Evolutionary conservation across 2,113 vertebrate species (phyloP).

Genomic region (Salvator merianae): DNA sequence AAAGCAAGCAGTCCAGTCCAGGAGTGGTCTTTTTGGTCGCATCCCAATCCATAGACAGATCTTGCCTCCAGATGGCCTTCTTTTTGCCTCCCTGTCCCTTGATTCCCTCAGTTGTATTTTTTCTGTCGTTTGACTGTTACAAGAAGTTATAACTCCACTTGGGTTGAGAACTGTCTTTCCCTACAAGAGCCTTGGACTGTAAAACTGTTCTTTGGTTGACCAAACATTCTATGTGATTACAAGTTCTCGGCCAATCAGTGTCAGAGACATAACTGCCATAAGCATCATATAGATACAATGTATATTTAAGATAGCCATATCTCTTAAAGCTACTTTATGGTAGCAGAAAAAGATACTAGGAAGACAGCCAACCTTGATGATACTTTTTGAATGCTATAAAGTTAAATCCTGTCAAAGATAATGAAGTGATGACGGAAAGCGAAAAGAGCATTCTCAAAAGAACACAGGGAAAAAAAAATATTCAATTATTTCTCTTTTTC

Average conservation of each 20-base stretch:
- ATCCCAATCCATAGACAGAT: no score
- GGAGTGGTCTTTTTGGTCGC: no score
- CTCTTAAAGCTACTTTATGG: not conserved
- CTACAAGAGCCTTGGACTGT: no score
- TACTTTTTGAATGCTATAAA: not conserved
- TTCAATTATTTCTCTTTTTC: not conserved
- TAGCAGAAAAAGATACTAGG: not conserved
- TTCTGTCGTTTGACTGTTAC: no score
- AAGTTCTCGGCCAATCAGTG: not conserved
- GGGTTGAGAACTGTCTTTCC: no score
- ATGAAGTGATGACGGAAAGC: not conserved
- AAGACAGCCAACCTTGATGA: not conserved
- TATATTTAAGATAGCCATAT: not conserved
- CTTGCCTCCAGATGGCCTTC: no score
- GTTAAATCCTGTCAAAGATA: not conserved
- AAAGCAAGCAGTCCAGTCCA: no score
- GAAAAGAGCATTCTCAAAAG: not conserved
- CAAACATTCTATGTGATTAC: not conserved
- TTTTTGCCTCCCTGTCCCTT: no score
- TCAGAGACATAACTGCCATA: not conserved
- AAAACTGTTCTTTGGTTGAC: no score
- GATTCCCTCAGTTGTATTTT: no score
- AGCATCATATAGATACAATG: not conserved
- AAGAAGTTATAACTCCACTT: no score
- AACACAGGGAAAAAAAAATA: not conserved